Percentiles rank a stretch among this genome's conserved stretches.
Evolutionary conservation across 2,888 invertebrate genomes (phyloP).

Genomic region (Sepioteuthis lessoniana): DNA sequence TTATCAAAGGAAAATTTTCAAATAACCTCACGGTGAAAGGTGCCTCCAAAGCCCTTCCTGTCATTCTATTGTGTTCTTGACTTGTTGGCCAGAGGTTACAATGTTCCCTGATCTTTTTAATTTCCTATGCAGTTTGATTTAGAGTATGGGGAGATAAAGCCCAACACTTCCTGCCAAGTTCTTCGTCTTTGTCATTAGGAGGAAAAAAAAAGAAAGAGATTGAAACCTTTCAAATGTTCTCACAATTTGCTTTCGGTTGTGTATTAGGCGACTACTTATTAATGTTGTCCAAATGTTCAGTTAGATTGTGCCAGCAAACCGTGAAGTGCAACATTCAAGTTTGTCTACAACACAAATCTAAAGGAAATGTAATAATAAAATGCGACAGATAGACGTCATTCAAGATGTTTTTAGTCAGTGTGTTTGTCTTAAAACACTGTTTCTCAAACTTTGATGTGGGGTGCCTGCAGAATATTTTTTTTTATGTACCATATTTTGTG

Average conservation of each 20-base stretch:
- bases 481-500: too few species aligned
- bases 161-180: background rate
- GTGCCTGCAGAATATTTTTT: too few species aligned
- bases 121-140: background rate
- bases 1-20: too few species aligned
- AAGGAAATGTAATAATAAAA: background rate
- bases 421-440: too few species aligned
- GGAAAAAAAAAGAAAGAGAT: background rate
- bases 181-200: background rate
- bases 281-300: too few species aligned
- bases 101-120: background rate
- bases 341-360: background rate
- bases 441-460: too few species aligned
- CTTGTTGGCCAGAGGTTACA: background rate
- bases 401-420: too few species aligned
- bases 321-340: background rate
- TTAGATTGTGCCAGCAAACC: background rate
- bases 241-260: background rate
- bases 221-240: background rate
- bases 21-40: background rate
- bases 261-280: background rate
- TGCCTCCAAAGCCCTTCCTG: background rate
- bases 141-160: background rate
- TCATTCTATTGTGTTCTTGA: background rate
- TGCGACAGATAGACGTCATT: too few species aligned